phyloP scores from a whole-genome alignment of 2,113 vertebrate genomes.

The Laticauda colubrina region DNA sequence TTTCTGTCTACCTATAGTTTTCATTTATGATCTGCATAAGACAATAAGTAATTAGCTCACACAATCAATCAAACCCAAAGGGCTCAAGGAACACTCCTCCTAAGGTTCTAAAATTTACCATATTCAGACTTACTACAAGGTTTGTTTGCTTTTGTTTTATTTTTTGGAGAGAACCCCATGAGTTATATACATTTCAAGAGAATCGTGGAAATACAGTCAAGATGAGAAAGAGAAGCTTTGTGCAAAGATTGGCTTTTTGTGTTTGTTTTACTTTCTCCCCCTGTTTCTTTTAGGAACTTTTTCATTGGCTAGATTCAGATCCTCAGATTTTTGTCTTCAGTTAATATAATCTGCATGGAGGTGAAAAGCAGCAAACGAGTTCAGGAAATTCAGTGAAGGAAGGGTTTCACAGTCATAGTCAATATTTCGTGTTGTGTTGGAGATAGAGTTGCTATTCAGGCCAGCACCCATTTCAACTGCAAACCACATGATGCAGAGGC shows the following conservation, averaged over 20 bases:
- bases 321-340: background rate
- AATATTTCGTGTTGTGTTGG: background rate
- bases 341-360: background rate
- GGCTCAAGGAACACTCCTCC: background rate
- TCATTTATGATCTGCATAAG: background rate
- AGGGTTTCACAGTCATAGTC: background rate
- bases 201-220: background rate
- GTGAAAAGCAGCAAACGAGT: background rate
- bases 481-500: background rate
- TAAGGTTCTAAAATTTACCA: background rate
- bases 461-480: background rate
- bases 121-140: background rate
- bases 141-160: background rate
- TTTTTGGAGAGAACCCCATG: background rate
- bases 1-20: background rate
- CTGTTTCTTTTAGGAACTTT: background rate
- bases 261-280: background rate
- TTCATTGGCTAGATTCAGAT: background rate
- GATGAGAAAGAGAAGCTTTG: background rate
- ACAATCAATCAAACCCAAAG: background rate
- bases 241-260: background rate
- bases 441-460: background rate
- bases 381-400: background rate
- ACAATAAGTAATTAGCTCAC: background rate
- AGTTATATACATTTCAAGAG: background rate